Percentiles rank a stretch among this genome's conserved stretches.
These are phyloP conservation scores for Invenusta paracnida DNA, from an alignment of 2,888 invertebrate genomes.

Conservation along the genomic window DNA sequence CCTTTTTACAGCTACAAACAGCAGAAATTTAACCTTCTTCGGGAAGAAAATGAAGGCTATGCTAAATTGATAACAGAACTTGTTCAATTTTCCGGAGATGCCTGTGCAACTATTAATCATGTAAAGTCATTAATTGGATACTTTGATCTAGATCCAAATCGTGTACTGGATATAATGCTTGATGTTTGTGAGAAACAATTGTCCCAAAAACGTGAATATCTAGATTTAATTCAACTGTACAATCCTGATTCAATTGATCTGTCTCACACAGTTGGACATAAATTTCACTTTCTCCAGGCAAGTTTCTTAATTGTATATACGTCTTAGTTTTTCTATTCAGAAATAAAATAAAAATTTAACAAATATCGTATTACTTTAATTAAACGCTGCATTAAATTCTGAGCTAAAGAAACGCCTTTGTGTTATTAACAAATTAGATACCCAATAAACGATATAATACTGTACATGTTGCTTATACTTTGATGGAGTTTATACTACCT, in stretches of 20 bases:
- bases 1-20: slow-evolving; percentile 85
- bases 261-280: slow-evolving; percentile 89
- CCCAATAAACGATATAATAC: no score
- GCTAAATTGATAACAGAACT: slow-evolving; percentile 89
- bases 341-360: no score
- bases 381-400: background rate
- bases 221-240: slow-evolving; percentile 78
- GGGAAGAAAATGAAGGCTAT: slow-evolving; percentile 98
- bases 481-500: no score
- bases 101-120: background rate
- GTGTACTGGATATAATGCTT: slow-evolving; percentile 88
- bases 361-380: no score
- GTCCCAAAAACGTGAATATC: slow-evolving; percentile 67
- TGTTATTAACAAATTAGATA: no score
- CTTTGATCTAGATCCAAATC: slow-evolving; percentile 96
- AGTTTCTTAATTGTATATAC: no score
- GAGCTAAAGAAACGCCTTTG: background rate
- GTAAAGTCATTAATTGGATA: slow-evolving; percentile 68
- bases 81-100: slow-evolving; percentile 66
- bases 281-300: slow-evolving; percentile 68
- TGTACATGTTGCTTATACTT: no score
- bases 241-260: slow-evolving; percentile 81
- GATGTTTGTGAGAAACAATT: slow-evolving; percentile 79
- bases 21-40: slow-evolving; percentile 92
- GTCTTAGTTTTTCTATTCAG: no score